Conservation (phyloP, 2,888 invertebrate genomes). For the Tiphia femorata region DNA sequence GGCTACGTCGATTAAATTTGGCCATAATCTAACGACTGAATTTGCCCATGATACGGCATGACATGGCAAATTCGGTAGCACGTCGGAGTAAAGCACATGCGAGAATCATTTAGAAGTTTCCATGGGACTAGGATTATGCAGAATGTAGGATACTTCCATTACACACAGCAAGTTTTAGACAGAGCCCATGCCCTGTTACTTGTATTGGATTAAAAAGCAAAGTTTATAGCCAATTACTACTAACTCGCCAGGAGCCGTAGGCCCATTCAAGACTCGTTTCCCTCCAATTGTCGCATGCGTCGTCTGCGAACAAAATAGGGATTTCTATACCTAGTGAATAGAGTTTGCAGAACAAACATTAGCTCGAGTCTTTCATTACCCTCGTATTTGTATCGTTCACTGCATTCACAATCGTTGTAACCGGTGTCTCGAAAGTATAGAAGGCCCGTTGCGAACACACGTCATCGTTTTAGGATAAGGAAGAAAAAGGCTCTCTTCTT, state of each 20-base stretch:
- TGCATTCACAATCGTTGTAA: conserved; percentile 20
- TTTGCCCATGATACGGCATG: too few relatives aligned
- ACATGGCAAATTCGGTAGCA: too few relatives aligned
- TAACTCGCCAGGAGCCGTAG: conserved; percentile 54
- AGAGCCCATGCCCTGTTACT: conserved; percentile 15
- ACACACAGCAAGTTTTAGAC: conserved; percentile 26
- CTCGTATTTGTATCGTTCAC: conserved; percentile 35
- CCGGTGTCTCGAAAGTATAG: conserved; percentile 18
- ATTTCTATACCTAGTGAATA: conserved; percentile 40
- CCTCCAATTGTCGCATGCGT: conserved; percentile 49
- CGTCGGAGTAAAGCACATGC: conserved; percentile 25
- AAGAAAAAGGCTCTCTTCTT: too few relatives aligned
- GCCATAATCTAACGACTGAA: too few relatives aligned
- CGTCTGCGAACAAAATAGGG: conserved; percentile 15
- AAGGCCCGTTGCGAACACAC: neutral
- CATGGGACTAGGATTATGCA: conserved; percentile 27
- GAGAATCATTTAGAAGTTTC: conserved; percentile 28
- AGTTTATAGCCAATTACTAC: conserved; percentile 49
- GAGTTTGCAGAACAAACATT: conserved; percentile 23
- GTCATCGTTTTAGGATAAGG: neutral
- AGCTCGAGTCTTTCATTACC: conserved; percentile 34
- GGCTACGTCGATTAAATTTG: too few relatives aligned
- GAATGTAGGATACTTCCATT: conserved; percentile 22
- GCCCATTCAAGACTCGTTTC: conserved; percentile 58
- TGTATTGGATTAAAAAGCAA: conserved; percentile 27